phyloP scores from a whole-genome alignment of 2,888 invertebrate species.

The Conomelus anceps region DNA sequence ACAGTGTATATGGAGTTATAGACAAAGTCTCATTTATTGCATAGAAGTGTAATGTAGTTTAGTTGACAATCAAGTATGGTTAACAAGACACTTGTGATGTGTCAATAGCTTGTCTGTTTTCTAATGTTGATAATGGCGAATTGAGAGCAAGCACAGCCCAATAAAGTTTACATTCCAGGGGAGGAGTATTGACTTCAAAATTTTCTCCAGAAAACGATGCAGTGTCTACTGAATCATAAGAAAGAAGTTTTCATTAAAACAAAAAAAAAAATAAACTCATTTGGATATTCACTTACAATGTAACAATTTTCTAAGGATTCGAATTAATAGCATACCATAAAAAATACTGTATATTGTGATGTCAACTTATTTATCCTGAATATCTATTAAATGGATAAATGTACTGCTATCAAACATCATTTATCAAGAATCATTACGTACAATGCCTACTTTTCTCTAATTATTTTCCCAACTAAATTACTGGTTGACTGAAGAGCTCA shows the following conservation, averaged over 20 bases:
- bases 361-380: too few species aligned
- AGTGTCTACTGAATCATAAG: not conserved
- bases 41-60: not conserved
- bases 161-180: not conserved
- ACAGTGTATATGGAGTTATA: not conserved
- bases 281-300: too few species aligned
- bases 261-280: not conserved
- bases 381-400: too few species aligned
- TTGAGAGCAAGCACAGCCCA: not conserved
- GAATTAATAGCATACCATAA: too few species aligned
- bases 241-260: not conserved
- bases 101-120: not conserved
- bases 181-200: not conserved
- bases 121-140: not conserved
- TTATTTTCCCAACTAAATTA: too few species aligned
- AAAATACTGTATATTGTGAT: too few species aligned
- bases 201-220: not conserved
- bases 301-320: too few species aligned
- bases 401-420: too few species aligned
- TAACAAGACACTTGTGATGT: not conserved
- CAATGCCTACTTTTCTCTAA: too few species aligned
- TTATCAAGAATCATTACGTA: too few species aligned
- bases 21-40: not conserved
- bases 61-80: not conserved
- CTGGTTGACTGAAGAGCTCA: too few species aligned